phyloP scores from a whole-genome alignment of 1,140 invertebrate species.

The Adoxophyes honmai region DNA sequence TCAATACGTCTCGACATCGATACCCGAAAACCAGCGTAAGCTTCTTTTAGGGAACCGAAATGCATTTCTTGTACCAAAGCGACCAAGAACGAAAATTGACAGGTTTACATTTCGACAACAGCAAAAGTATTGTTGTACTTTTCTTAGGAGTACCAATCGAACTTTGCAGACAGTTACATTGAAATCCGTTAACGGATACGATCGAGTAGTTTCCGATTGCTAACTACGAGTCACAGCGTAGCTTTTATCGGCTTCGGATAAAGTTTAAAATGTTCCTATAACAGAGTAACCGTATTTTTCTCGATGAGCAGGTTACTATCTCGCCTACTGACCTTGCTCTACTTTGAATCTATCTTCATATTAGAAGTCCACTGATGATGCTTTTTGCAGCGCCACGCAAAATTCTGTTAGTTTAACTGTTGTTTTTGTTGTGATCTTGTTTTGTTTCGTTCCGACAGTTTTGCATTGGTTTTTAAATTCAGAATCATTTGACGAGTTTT shows the following conservation, averaged over 20 bases:
- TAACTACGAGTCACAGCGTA: neutral
- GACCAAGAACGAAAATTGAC: neutral
- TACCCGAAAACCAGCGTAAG: too few species aligned
- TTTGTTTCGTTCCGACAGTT: neutral
- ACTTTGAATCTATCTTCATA: constrained; percentile 16
- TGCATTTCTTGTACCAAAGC: neutral
- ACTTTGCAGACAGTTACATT: constrained; percentile 7
- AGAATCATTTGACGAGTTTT: too few species aligned
- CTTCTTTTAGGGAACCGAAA: neutral
- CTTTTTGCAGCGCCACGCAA: neutral
- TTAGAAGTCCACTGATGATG: neutral
- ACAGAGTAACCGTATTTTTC: constrained; percentile 1
- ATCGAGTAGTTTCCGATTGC: constrained; percentile 9
- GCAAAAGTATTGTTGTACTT: constrained; percentile 1
- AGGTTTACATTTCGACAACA: neutral
- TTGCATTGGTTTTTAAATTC: too few species aligned
- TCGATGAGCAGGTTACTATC: constrained; percentile 7
- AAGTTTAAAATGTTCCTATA: neutral
- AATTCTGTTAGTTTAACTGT: neutral
- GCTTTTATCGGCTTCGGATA: neutral
- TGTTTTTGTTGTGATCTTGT: neutral
- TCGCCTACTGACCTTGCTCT: constrained; percentile 34
- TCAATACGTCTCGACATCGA: neutral
- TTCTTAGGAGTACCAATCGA: neutral
- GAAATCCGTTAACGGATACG: constrained; percentile 10